Conservation (phyloP, 2,888 invertebrate species). For the Geophilus truncorum region DNA sequence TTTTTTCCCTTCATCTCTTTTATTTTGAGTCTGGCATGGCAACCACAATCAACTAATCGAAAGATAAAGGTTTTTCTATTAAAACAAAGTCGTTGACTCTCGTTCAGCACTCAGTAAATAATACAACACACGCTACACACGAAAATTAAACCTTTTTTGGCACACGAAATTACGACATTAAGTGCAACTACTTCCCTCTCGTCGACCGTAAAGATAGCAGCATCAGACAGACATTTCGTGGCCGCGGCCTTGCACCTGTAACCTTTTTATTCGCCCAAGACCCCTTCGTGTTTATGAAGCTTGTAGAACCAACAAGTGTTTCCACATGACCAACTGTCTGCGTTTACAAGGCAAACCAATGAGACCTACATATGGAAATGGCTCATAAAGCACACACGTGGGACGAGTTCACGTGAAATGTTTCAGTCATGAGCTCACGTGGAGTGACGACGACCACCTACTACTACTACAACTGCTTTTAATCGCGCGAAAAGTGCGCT, state of each 20-base stretch:
- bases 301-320: slow-evolving; percentile 4
- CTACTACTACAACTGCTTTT: neutral
- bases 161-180: neutral
- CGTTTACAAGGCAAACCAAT: slow-evolving; percentile 11
- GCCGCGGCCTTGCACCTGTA: slow-evolving; percentile 17
- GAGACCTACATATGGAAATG: slow-evolving; percentile 21
- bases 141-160: neutral
- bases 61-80: neutral
- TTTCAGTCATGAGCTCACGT: slow-evolving; percentile 27
- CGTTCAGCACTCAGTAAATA: neutral
- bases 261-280: neutral
- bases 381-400: slow-evolving; percentile 22
- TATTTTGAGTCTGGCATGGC: neutral
- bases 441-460: slow-evolving; percentile 25
- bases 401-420: slow-evolving; percentile 22
- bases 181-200: neutral
- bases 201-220: neutral
- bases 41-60: slow-evolving; percentile 6
- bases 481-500: neutral
- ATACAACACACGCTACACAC: neutral
- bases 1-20: neutral
- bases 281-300: neutral
- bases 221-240: neutral
- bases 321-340: slow-evolving; percentile 20
- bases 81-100: neutral